phyloP scores from a whole-genome alignment of 2,113 vertebrate genomes.

The Charadrius vociferus region DNA sequence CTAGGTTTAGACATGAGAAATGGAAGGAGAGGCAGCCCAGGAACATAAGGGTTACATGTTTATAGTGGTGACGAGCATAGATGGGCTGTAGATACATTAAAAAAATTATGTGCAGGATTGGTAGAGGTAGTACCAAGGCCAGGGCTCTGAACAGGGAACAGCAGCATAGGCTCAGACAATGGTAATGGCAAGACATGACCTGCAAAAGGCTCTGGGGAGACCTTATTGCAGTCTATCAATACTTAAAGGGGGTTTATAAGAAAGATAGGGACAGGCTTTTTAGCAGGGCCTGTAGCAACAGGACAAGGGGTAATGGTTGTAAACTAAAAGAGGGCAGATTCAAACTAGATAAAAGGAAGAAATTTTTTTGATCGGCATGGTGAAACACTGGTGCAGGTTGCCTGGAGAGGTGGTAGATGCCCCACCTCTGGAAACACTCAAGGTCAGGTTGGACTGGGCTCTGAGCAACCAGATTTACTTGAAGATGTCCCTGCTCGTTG shows the following conservation, averaged over 20 bases:
- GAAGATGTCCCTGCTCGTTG: neutral
- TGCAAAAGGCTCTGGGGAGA: neutral
- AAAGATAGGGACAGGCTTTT: neutral
- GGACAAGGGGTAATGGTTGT: neutral
- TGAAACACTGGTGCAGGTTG: neutral
- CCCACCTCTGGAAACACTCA: neutral
- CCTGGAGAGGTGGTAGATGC: neutral
- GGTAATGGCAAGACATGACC: accelerated
- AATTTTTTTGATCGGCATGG: neutral
- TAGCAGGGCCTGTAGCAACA: neutral
- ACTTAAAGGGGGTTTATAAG: neutral
- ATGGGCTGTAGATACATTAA: neutral
- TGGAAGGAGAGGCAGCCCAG: neutral
- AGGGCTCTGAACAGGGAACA: neutral
- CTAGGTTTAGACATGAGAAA: neutral
- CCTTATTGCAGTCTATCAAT: neutral
- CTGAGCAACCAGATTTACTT: neutral
- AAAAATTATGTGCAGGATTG: neutral
- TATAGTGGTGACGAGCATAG: neutral
- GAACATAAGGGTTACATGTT: neutral
- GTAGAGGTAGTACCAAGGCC: neutral
- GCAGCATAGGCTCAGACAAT: neutral
- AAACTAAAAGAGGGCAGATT: neutral
- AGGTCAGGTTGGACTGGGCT: neutral
- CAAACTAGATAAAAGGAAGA: neutral